phyloP scores from a whole-genome alignment of 2,113 vertebrate species.

The Chauna torquata region DNA sequence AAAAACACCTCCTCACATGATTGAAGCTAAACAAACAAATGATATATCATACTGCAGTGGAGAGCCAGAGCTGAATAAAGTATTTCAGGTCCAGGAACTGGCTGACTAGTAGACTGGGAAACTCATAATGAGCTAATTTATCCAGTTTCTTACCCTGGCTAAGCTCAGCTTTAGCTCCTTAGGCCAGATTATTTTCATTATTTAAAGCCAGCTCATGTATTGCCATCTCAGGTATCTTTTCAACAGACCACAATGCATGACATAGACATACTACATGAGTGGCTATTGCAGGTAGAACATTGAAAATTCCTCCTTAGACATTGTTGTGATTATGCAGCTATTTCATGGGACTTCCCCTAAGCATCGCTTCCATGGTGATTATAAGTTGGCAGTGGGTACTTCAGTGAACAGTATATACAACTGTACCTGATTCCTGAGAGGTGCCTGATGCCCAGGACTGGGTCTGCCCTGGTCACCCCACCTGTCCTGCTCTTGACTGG shows the following conservation, averaged over 20 bases:
- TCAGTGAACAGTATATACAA: background rate
- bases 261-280: background rate
- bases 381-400: background rate
- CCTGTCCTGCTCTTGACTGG: background rate
- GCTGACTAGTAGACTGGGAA: background rate
- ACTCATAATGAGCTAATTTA: background rate
- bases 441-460: background rate
- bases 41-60: background rate
- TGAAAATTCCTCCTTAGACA: background rate
- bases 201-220: background rate
- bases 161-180: background rate
- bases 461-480: background rate
- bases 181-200: background rate
- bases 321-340: background rate
- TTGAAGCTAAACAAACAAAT: conserved; percentile 4
- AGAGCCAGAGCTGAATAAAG: background rate
- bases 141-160: background rate
- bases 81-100: background rate
- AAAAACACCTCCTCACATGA: background rate
- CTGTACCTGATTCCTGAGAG: background rate
- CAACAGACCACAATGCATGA: background rate
- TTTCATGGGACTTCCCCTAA: background rate
- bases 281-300: background rate
- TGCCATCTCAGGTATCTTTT: background rate
- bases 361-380: background rate